phyloP scores from a whole-genome alignment of 2,797 vertebrate genomes.

The Tarsius wallacei region DNA sequence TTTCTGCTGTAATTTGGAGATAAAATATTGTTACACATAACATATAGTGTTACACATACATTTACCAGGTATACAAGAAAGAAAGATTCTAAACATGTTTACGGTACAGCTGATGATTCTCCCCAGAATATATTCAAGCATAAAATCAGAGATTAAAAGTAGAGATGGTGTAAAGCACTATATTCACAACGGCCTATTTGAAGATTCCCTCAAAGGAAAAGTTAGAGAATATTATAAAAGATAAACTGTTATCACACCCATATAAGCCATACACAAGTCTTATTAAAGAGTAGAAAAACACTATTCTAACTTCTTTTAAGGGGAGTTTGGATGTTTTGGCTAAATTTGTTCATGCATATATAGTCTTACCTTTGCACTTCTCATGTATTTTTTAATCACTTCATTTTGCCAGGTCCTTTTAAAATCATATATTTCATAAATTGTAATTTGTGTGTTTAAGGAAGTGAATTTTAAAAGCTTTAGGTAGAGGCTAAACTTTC shows the following conservation, averaged over 20 bases:
- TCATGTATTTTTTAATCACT: constrained; percentile 44
- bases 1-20: background rate
- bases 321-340: background rate
- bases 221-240: constrained; percentile 58
- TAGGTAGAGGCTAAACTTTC: background rate
- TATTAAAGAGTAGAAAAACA: constrained; percentile 11
- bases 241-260: constrained; percentile 48
- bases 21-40: background rate
- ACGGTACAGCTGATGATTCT: background rate
- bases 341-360: constrained; percentile 1
- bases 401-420: background rate
- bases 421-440: background rate
- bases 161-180: constrained; percentile 58
- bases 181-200: constrained; percentile 23
- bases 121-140: constrained; percentile 40
- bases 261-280: constrained; percentile 24
- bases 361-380: constrained; percentile 35
- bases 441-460: background rate
- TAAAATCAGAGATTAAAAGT: constrained; percentile 36
- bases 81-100: background rate
- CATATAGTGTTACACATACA: background rate
- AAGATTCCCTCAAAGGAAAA: constrained; percentile 68
- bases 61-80: constrained; percentile 16
- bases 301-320: background rate
- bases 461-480: constrained; percentile 12